Conservation (phyloP, 2,888 invertebrate species). For the Chrysolina haemoptera region DNA sequence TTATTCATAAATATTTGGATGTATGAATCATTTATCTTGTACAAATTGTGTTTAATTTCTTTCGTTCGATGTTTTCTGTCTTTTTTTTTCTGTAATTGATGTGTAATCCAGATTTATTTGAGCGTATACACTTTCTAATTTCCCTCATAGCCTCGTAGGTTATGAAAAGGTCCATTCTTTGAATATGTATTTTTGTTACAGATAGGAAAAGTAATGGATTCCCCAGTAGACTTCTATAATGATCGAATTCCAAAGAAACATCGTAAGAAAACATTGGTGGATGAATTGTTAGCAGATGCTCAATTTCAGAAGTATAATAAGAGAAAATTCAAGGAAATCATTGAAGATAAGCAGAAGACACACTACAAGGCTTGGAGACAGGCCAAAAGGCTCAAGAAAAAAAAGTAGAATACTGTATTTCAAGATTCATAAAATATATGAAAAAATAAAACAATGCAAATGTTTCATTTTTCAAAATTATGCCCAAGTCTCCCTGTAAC, state of each 20-base stretch:
- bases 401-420: conserved; percentile 66
- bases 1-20: too few species aligned
- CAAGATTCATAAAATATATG: background rate
- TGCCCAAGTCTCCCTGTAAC: too few species aligned
- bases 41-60: too few species aligned
- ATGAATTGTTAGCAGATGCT: conserved; percentile 92
- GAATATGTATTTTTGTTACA: conserved; percentile 63
- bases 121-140: too few species aligned
- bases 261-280: conserved; percentile 91
- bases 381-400: conserved; percentile 82
- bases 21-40: too few species aligned
- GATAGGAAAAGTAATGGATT: conserved; percentile 87
- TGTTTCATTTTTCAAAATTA: background rate
- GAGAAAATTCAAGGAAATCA: conserved; percentile 84
- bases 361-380: conserved; percentile 78
- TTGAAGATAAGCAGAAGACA: conserved; percentile 79
- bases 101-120: too few species aligned
- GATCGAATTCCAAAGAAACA: conserved; percentile 88
- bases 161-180: too few species aligned
- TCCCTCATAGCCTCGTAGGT: too few species aligned
- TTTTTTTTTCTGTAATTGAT: too few species aligned
- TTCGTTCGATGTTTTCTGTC: too few species aligned
- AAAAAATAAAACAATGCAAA: too few species aligned
- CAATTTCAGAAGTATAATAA: conserved; percentile 87
- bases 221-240: conserved; percentile 89